Conservation (phyloP, 2,797 vertebrate species). For the Sebastes elongatus region DNA sequence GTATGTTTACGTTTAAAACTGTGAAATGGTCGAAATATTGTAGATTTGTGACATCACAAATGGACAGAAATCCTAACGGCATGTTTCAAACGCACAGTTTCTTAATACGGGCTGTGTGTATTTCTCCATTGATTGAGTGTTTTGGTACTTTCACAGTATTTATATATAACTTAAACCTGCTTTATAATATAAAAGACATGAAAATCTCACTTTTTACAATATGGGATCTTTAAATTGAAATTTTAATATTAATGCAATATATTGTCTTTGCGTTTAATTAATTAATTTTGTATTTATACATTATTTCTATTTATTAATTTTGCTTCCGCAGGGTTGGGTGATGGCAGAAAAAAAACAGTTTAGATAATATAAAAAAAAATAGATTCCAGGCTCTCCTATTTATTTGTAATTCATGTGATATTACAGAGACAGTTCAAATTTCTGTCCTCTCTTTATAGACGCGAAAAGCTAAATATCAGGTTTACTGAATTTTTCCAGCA, state of each 20-base stretch:
- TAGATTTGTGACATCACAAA: too few species aligned
- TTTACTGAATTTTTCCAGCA: background rate
- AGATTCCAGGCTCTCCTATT: background rate
- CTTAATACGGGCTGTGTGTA: too few species aligned
- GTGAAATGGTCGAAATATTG: too few species aligned
- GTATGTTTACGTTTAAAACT: too few species aligned
- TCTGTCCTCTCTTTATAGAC: background rate
- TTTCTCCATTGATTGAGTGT: too few species aligned
- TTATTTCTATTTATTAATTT: background rate
- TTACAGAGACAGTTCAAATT: background rate
- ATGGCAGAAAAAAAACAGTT: background rate
- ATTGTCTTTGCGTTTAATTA: background rate
- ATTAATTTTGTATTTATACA: background rate
- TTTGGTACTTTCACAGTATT: too few species aligned
- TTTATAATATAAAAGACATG: too few species aligned
- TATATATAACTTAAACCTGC: too few species aligned
- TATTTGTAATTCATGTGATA: background rate
- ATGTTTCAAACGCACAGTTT: too few species aligned
- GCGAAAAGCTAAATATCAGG: background rate
- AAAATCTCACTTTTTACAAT: too few species aligned
- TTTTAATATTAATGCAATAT: background rate
- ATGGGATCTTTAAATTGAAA: background rate
- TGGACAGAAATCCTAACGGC: too few species aligned
- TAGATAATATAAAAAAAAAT: background rate
- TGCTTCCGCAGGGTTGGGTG: background rate